These are phyloP conservation scores for Elysia chlorotica DNA, from an alignment of 1,140 invertebrate species.

Conservation along the genomic window DNA sequence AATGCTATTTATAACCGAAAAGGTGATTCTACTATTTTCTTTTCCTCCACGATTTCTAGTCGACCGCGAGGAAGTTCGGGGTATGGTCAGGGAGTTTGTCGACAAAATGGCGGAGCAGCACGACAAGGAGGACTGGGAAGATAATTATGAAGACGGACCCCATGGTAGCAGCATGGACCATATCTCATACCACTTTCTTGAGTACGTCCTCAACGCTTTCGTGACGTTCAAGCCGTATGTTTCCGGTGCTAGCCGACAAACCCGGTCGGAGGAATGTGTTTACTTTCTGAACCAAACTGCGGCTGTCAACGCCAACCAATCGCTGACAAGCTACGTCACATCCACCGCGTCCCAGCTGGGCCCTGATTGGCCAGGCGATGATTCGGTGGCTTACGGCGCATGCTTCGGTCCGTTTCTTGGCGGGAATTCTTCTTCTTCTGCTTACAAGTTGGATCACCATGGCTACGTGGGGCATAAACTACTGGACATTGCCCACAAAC, in stretches of 20 bases:
- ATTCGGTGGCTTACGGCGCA: background rate
- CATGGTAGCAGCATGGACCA: no score
- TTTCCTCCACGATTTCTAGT: no score
- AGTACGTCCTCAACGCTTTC: background rate
- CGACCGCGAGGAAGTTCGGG: no score
- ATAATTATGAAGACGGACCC: background rate
- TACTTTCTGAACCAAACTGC: constrained; percentile 3
- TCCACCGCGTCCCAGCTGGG: background rate
- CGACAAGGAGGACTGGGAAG: background rate
- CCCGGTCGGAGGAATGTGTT: background rate
- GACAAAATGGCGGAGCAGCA: constrained; percentile 3
- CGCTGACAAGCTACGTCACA: background rate
- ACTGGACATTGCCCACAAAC: constrained; percentile 39
- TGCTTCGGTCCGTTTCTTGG: no score
- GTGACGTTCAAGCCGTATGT: background rate
- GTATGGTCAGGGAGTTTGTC: no score
- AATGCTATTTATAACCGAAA: no score
- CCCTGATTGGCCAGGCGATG: background rate
- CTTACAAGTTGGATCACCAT: no score
- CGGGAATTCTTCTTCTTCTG: no score
- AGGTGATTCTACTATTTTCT: no score
- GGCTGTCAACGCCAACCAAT: background rate
- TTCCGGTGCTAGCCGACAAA: background rate
- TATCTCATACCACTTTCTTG: background rate
- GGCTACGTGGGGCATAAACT: no score